Evolutionary conservation across 2,113 vertebrate genomes (phyloP), one percentile per base, ranked within the genome.

Genomic region (Malurus elegans): DNA sequence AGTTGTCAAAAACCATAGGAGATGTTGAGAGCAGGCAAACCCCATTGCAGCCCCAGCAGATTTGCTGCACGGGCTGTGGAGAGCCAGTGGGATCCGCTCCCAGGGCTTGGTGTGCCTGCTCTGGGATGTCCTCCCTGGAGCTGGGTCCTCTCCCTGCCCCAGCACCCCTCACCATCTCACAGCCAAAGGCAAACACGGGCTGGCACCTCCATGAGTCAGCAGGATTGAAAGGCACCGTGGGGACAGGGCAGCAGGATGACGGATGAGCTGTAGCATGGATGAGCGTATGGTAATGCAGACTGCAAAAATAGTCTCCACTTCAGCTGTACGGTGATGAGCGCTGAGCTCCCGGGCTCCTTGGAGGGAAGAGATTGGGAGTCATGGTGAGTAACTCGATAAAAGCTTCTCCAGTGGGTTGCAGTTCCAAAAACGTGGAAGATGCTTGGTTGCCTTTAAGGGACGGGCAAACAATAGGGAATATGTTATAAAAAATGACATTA

Each of bases 311-410:
- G 92, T 74, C 92, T 93, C 48, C 86, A 86, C 90, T 94, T 94
- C 75, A 88, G 83, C 76, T 75, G 36, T 71, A 86, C 14, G 0
- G 61, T 67, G 88, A 94, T 92, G 94, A 95, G 88, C 1, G 0
- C 71, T 60, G 90, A 95, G 93, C 72, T 96, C 74, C 51, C 5
- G 4, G 88, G 86, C 92, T 94, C 92, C 93, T 96, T 69, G 83
- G 94, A 95, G 96, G 86, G 83, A 88, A 94, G 79, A 95, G 90
- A 92, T 69, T 81, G 95, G 95, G 94, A 97, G 90, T 95, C 93
- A 93, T 71, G 65, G 94, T 96, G 94, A 93, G 86, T 92, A 95
- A 97, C 93, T 96, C 18, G 2, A 93, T 96, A 95, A 94, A 96
- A 96, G 93, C 95, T 92, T 90, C 88, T 93, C 92, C 93, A 93